phyloP scores from a whole-genome alignment of 37 sponge, comb jelly and placozoan genomes.

The Ianthella basta region DNA sequence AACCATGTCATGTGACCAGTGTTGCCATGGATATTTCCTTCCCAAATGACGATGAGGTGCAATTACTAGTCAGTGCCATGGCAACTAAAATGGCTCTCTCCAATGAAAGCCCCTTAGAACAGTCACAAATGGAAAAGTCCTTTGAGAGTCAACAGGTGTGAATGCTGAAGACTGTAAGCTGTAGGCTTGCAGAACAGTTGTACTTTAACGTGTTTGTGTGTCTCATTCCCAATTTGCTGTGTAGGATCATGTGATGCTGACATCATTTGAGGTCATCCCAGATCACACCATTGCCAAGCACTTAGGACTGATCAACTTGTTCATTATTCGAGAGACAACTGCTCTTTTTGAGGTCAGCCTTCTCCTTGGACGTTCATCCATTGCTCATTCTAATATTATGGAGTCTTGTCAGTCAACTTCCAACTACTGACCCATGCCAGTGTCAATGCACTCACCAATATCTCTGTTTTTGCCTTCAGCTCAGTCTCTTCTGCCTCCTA shows the following conservation, averaged over 20 bases:
- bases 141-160: too few species aligned
- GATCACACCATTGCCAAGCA: background rate
- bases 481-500: background rate
- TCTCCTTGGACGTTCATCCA: background rate
- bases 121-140: too few species aligned
- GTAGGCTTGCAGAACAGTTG: too few species aligned
- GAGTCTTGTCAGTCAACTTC: background rate
- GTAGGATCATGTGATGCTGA: constrained; percentile 18
- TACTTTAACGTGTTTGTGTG: too few species aligned
- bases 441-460: background rate
- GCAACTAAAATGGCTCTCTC: constrained; percentile 1
- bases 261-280: constrained; percentile 7
- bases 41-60: constrained; percentile 78
- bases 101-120: background rate
- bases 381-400: background rate
- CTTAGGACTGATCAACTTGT: constrained; percentile 5
- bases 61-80: constrained; percentile 14
- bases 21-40: constrained; percentile 53
- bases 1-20: constrained; percentile 43
- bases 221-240: too few species aligned
- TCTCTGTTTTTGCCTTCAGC: background rate
- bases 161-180: too few species aligned
- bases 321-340: constrained; percentile 24
- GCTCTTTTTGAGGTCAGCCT: background rate
- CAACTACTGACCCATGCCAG: background rate